phyloP scores from a whole-genome alignment of 2,888 invertebrate species.

The Aplocera efformata region DNA sequence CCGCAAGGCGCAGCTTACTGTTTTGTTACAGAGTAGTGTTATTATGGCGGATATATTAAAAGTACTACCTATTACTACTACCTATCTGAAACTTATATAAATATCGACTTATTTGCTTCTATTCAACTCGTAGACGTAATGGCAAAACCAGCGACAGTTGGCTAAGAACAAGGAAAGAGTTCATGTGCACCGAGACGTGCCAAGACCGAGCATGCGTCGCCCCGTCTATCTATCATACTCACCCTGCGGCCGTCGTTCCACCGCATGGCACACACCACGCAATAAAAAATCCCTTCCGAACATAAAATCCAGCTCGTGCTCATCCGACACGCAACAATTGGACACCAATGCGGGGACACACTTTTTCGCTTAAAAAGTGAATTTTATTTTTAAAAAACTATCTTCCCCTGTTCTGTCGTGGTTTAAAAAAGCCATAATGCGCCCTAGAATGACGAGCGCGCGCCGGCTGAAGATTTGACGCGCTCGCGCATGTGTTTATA shows the following conservation, averaged over 20 bases:
- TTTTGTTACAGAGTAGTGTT: no score
- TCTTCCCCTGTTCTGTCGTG: conserved; percentile 63
- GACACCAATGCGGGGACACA: conserved; percentile 70
- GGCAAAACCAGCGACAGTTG: conserved; percentile 31
- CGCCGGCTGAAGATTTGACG: conserved; percentile 80
- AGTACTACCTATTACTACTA: no score
- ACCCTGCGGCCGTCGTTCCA: conserved; percentile 33
- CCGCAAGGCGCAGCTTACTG: no score
- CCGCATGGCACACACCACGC: conserved; percentile 64
- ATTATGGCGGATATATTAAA: no score
- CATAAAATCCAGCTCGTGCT: conserved; percentile 77
- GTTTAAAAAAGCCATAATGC: conserved; percentile 76
- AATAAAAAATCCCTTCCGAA: conserved; percentile 72
- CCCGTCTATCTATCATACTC: conserved; percentile 44
- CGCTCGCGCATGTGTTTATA: conserved; percentile 79
- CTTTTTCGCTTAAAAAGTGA: conserved; percentile 70
- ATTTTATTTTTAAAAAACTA: conserved; percentile 76
- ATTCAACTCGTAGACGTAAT: conserved; percentile 33
- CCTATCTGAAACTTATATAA: no score
- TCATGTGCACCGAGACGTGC: conserved; percentile 43
- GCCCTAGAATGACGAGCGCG: conserved; percentile 61
- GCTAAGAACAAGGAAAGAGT: conserved; percentile 44
- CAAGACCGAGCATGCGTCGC: conserved; percentile 34
- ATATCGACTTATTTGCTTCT: no score
- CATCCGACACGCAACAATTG: conserved; percentile 81